Conservation (phyloP, 2,888 invertebrate genomes). For the Sthenelais limicola region DNA sequence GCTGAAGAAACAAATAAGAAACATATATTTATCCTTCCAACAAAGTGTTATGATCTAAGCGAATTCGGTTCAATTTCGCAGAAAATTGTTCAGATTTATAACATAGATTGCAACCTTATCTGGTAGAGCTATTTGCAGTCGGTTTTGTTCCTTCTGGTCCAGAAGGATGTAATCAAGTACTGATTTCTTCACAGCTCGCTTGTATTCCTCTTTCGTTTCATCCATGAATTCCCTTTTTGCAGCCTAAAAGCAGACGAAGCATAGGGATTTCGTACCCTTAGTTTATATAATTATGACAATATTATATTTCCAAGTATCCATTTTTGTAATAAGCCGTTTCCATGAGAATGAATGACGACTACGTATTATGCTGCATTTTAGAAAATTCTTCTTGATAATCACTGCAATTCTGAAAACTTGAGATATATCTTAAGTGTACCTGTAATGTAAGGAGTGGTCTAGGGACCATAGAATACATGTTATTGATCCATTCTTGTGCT, state of each 20-base stretch:
- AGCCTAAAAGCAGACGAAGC: too few relatives aligned
- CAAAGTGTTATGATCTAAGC: too few relatives aligned
- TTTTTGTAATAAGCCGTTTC: too few relatives aligned
- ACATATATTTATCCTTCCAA: too few relatives aligned
- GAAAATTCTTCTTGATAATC: too few relatives aligned
- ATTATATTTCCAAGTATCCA: too few relatives aligned
- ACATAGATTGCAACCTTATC: slow-evolving; percentile 57
- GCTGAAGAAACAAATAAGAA: slow-evolving; percentile 52
- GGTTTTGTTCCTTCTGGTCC: slow-evolving; percentile 78
- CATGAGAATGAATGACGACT: too few relatives aligned
- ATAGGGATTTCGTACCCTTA: too few relatives aligned
- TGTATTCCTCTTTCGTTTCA: slow-evolving; percentile 78
- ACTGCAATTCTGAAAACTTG: too few relatives aligned
- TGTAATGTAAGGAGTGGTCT: slow-evolving; percentile 54
- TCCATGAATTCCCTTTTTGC: slow-evolving; percentile 3
- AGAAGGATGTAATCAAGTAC: slow-evolving; percentile 81
- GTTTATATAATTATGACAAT: too few relatives aligned
- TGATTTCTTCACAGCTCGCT: slow-evolving; percentile 78
- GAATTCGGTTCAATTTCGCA: neutral
- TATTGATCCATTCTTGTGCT: slow-evolving; percentile 57
- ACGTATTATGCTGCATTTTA: too few relatives aligned
- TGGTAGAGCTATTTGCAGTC: slow-evolving; percentile 74
- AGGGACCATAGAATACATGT: slow-evolving; percentile 64
- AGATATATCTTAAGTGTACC: too few relatives aligned
- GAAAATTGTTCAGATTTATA: neutral